Percentiles rank a stretch among this genome's conserved stretches.
Evolutionary conservation across 2,113 vertebrate species (phyloP).

Genomic region (Coryphaenoides rupestris): DNA sequence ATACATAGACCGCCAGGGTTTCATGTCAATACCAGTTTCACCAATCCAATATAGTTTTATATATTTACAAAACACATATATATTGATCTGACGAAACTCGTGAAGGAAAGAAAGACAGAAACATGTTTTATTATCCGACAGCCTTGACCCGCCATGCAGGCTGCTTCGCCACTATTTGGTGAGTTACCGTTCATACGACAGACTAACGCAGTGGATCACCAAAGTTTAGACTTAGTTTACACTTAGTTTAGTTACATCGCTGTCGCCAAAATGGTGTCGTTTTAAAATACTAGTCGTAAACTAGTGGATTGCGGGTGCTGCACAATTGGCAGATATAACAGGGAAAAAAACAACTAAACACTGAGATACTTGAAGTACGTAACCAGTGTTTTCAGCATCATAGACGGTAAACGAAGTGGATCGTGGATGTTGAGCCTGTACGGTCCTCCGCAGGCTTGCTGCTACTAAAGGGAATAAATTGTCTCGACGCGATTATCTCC

Average conservation of each 20-base stretch:
- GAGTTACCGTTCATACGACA: constrained; percentile 39
- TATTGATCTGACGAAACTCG: too few species aligned
- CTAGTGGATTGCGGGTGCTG: neutral
- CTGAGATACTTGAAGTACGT: constrained; percentile 6
- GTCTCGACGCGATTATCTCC: constrained; percentile 77
- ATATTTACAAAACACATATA: too few species aligned
- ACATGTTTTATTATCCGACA: constrained; percentile 84
- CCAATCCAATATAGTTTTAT: too few species aligned
- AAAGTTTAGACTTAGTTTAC: too few species aligned
- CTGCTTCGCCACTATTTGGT: constrained; percentile 87
- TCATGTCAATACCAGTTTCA: too few species aligned
- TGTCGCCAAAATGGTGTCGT: too few species aligned
- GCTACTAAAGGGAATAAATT: constrained; percentile 78
- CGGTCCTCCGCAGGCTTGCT: constrained; percentile 75
- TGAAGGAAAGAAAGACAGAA: neutral
- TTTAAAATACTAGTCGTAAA: neutral
- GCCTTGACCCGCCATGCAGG: constrained; percentile 77
- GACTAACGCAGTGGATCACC: neutral
- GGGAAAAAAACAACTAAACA: neutral
- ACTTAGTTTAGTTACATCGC: too few species aligned
- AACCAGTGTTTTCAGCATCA: too few species aligned
- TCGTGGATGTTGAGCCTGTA: too few species aligned
- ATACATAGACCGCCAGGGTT: neutral
- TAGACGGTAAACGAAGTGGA: too few species aligned
- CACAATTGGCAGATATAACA: neutral